phyloP scores from a whole-genome alignment of 2,113 vertebrate species.

The Apeltes quadracus region DNA sequence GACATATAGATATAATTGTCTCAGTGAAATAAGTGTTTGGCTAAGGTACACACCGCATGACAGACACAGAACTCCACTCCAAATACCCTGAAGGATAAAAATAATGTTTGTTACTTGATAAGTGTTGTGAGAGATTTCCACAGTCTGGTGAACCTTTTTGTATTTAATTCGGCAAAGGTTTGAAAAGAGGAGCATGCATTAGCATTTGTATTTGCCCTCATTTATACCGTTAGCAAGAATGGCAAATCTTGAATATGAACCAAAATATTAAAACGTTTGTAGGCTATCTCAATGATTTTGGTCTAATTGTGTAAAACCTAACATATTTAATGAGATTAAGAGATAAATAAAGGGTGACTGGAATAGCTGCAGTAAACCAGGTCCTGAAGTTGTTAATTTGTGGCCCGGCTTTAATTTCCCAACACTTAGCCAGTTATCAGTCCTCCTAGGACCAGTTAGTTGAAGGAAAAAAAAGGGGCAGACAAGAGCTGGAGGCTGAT shows the following conservation, averaged over 20 bases:
- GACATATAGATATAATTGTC: slow-evolving; percentile 4
- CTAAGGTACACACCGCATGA: background rate
- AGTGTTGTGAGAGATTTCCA: slow-evolving; percentile 27
- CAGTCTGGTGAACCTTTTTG: slow-evolving; percentile 16
- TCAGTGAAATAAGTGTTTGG: slow-evolving; percentile 8
- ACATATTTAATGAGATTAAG: background rate
- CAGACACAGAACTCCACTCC: slow-evolving; percentile 6
- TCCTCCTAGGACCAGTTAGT: slow-evolving; percentile 33
- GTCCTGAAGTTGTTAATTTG: background rate
- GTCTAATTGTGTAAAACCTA: background rate
- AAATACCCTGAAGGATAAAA: slow-evolving; percentile 22
- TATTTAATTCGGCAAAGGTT: slow-evolving; percentile 12
- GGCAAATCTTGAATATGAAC: background rate
- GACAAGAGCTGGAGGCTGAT: slow-evolving; percentile 22
- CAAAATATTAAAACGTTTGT: background rate
- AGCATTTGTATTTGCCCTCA: background rate
- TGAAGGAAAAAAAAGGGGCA: background rate
- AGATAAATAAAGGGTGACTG: background rate
- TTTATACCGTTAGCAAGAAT: slow-evolving; percentile 16
- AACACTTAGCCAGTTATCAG: slow-evolving; percentile 38
- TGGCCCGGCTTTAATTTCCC: slow-evolving; percentile 1
- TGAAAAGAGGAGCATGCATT: slow-evolving; percentile 3
- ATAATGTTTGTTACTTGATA: slow-evolving; percentile 22
- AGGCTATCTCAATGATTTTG: background rate
- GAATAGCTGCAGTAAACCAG: slow-evolving; percentile 14